A percentile compares a stretch with the other conserved stretches of the same genome.
phyloP scores from a whole-genome alignment of 2,113 vertebrate species.

The Macaca mulatta region DNA sequence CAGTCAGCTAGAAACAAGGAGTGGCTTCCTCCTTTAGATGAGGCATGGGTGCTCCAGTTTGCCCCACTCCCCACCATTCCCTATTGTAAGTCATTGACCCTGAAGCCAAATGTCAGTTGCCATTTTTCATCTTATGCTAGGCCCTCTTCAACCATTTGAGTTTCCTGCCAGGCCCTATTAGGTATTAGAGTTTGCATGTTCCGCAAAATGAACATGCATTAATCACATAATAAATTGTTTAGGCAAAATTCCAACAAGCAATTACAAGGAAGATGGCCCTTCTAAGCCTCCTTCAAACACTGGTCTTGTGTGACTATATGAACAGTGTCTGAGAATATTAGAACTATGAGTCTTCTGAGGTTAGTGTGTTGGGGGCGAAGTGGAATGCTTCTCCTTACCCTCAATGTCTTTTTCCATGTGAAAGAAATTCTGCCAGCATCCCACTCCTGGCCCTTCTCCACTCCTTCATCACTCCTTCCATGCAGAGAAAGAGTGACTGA shows the following conservation, averaged over 20 bases:
- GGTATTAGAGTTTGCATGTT: not conserved
- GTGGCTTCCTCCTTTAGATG: too few relatives aligned
- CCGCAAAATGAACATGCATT: not conserved
- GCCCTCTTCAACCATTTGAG: not conserved
- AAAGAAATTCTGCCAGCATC: not conserved
- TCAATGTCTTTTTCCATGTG: not conserved
- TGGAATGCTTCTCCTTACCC: not conserved
- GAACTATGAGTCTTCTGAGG: not conserved
- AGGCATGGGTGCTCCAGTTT: rapidly evolving
- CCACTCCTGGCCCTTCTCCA: too few relatives aligned
- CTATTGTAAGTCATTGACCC: not conserved
- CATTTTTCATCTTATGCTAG: not conserved
- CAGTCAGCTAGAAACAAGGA: not conserved
- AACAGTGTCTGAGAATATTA: not conserved
- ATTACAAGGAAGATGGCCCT: not conserved
- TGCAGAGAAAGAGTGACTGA: not conserved
- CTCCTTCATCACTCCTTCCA: not conserved
- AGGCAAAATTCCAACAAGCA: not conserved
- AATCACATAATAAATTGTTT: not conserved
- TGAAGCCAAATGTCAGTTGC: not conserved
- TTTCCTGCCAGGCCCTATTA: not conserved
- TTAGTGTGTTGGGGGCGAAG: rapidly evolving
- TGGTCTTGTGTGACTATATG: not conserved
- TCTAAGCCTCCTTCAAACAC: not conserved
- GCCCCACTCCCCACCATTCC: not conserved